Base-by-base conservation (phyloP, 2,797 vertebrate genomes). In the Alfaro cultratus region DNA sequence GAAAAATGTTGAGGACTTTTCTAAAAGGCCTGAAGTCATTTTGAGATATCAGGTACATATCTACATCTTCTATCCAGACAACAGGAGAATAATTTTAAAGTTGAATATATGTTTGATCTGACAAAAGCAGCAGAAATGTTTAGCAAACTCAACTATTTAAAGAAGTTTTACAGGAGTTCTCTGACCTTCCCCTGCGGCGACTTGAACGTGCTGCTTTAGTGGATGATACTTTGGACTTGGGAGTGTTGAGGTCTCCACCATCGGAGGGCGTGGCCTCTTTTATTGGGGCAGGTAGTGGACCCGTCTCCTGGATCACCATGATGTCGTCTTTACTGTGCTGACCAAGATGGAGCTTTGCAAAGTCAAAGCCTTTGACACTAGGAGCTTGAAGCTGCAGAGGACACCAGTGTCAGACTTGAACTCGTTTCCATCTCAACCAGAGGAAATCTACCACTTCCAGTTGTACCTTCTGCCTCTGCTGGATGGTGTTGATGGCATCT, bases 321-420 rank as follows among this genome's bases (percentile, higher is more conserved):
- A 99, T 96, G 92, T 99, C 97, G 6, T 99, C 98, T 85, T 99
- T 99, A 85, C 96, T 98, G 93, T 98, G 98, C 90, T 99, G 98
- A 3, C 98, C 98, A 60, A 99, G 96, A 91, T 99, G 98, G 70
- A 99, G 97, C 91, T 99, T 99, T 21, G 98, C 98, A 80, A 99
- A 99, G 92, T 99, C 98, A 76, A 99, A 99, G 74, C 98, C 98
- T 93, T 99, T 99, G 71, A 99, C 98, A 0, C 96, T 99, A 51
- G 98, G 98, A 51, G 97, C 97, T 95, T 99, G 98, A 80, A 99
- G 95, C 98, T 99, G 76, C 45, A 83, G 73, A 83, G 51, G 45
- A 88, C 47, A 85, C 2, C 13, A 26, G 21, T 11, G 49, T 73
- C 74, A 68, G 73, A 10, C n/a, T 21, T 55, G 1, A 71, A 72